These are phyloP conservation scores for Beaufortia kweichowensis DNA, from an alignment of 2,113 vertebrate species.

Conservation along the genomic window DNA sequence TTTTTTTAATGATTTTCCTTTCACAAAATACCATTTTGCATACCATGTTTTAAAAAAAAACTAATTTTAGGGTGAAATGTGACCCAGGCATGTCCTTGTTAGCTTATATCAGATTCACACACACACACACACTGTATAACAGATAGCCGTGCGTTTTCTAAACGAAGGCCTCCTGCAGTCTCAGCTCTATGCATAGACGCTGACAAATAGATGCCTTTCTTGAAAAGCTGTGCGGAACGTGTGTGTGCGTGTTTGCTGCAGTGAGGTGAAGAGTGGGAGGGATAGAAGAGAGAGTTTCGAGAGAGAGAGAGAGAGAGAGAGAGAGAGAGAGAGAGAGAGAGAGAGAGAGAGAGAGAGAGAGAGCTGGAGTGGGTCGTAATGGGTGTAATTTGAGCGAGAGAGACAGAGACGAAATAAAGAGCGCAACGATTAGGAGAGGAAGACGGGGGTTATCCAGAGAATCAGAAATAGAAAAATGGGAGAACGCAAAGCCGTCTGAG, in stretches of 20 bases:
- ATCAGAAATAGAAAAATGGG: not conserved
- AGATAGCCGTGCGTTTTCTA: conserved; percentile 26
- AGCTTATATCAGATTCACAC: not conserved
- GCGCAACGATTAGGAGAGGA: conserved; percentile 33
- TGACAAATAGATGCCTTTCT: conserved; percentile 42
- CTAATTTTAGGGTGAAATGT: not conserved
- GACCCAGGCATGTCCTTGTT: not conserved
- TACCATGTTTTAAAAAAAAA: too few relatives aligned
- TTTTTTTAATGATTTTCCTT: too few relatives aligned
- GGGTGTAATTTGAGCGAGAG: conserved; percentile 39
- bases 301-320: too few relatives aligned
- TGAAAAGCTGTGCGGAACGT: conserved; percentile 7
- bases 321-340: conserved; percentile 30
- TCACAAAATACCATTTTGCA: too few relatives aligned
- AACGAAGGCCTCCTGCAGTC: conserved; percentile 33
- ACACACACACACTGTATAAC: not conserved
- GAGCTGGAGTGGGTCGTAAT: conserved; percentile 36
- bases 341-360: conserved; percentile 19
- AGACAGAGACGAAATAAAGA: conserved; percentile 24
- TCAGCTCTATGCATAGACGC: conserved; percentile 26
- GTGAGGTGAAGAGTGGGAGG: conserved; percentile 35
- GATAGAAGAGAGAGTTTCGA: not conserved
- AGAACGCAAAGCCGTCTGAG: conserved; percentile 3
- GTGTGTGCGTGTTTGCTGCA: conserved; percentile 28
- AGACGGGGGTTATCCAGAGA: conserved; percentile 13